Base-by-base conservation (phyloP, 2,113 vertebrate genomes). In the Zootoca vivipara region DNA sequence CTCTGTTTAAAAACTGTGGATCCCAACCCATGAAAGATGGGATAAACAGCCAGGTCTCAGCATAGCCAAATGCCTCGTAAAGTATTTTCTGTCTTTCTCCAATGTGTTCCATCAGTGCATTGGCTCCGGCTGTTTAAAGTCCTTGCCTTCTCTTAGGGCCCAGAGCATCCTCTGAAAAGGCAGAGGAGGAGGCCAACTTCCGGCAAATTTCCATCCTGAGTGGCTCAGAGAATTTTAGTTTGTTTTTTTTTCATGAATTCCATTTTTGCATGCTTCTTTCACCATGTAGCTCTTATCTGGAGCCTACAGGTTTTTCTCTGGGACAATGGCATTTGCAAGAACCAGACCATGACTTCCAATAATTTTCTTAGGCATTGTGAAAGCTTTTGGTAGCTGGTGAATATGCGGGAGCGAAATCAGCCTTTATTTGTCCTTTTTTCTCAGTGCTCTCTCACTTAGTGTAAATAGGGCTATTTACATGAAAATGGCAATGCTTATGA, bases 241-340 rank as follows among this genome's bases (percentile, higher is more conserved):
- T 46, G 56, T 38, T 46, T 65, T 78, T 33, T 56, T 82, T 75
- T 82, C 12, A 26, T 74, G 74, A 82, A 82, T 56, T 40, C 70
- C 72, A 52, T 87, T 87, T 87, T 75, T 74, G 56, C 38, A 28
- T 75, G 80, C 74, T 33, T 16, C 33, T 90, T 84, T 80, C 69
- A 62, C 24, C 7, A 1, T 15, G 91, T 42, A 84, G n/a, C 1
- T 35, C 10, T 86, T 87, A 78, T 58, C 84, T 89, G 65, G 58
- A 90, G 18, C 15, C 62, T 72, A 82, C 62, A 90, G 70, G 26
- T 40, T 35, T 91, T 58, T 85, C 28, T 85, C 80, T 6, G 9
- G 70, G 22, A 12, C 12, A 87, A 85, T 26, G 69, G 88, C 28
- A 70, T 16, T 70, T 65, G 38, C 56, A 72, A 91, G 69, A 46